Evolutionary conservation across 1,140 invertebrate genomes (phyloP).

Genomic region (Bombus fervidus): DNA sequence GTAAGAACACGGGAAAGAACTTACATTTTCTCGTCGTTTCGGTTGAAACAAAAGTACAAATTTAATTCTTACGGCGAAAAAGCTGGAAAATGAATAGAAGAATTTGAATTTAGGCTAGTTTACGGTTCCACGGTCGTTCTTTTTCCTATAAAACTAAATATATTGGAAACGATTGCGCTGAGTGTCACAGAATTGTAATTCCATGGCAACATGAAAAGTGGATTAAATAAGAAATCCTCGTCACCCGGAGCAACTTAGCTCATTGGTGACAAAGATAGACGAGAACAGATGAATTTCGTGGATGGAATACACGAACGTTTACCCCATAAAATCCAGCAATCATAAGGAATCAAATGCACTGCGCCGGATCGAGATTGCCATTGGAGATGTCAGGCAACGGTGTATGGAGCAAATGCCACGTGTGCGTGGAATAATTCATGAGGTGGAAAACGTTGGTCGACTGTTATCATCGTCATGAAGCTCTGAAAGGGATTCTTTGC

Average conservation of each 20-base stretch:
- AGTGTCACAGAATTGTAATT: not conserved
- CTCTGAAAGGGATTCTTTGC: constrained; percentile 19
- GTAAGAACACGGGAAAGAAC: not conserved
- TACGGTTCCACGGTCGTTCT: not conserved
- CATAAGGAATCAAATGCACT: constrained; percentile 6
- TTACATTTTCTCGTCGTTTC: not conserved
- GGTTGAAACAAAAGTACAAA: not conserved
- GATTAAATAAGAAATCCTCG: not conserved
- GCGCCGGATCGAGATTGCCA: constrained; percentile 45
- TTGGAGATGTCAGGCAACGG: constrained; percentile 34
- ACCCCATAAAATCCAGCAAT: not conserved
- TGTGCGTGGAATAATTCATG: constrained; percentile 65
- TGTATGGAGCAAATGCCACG: constrained; percentile 51
- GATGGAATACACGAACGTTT: constrained; percentile 18
- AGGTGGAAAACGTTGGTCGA: constrained; percentile 53
- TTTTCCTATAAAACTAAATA: not conserved
- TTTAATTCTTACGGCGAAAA: not conserved
- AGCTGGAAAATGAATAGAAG: not conserved
- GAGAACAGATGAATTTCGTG: constrained; percentile 16
- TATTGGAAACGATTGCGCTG: not conserved
- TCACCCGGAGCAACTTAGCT: not conserved
- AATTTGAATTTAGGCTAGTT: not conserved
- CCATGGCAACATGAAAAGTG: not conserved
- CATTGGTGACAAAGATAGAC: not conserved
- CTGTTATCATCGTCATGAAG: constrained; percentile 20